Conservation (phyloP, 2,797 vertebrate species). For the Sardinella longiceps region DNA sequence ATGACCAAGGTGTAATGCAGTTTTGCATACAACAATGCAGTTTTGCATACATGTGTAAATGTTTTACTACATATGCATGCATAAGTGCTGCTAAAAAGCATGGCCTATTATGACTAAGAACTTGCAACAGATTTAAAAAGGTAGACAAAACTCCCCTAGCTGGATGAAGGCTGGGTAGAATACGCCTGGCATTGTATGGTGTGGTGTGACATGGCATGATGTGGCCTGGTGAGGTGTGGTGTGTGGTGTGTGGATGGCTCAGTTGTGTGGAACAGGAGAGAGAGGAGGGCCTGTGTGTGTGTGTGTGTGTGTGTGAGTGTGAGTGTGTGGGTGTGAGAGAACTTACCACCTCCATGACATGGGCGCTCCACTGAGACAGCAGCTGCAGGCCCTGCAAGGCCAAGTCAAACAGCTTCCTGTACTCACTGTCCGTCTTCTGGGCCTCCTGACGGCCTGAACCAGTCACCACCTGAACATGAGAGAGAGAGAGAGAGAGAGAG, state of each 20-base stretch:
- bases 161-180: too few species aligned
- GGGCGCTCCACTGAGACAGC: constrained; percentile 97
- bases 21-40: not conserved
- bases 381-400: constrained; percentile 96
- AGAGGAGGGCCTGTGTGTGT: too few species aligned
- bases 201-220: too few species aligned
- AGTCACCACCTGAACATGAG: constrained; percentile 85
- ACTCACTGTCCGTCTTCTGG: constrained; percentile 92
- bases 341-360: constrained; percentile 99
- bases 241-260: too few species aligned
- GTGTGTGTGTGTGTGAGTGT: too few species aligned
- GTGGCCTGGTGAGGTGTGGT: too few species aligned
- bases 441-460: constrained; percentile 95
- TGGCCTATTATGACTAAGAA: too few species aligned
- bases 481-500: not conserved
- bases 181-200: too few species aligned
- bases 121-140: too few species aligned
- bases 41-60: not conserved
- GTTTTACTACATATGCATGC: not conserved
- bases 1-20: not conserved
- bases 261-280: not conserved
- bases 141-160: too few species aligned
- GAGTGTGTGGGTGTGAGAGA: not conserved
- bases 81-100: too few species aligned
- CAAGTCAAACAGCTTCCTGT: constrained; percentile 95